Evolutionary conservation across 2,797 vertebrate genomes (phyloP).

Genomic region (Sarcoramphus papa): DNA sequence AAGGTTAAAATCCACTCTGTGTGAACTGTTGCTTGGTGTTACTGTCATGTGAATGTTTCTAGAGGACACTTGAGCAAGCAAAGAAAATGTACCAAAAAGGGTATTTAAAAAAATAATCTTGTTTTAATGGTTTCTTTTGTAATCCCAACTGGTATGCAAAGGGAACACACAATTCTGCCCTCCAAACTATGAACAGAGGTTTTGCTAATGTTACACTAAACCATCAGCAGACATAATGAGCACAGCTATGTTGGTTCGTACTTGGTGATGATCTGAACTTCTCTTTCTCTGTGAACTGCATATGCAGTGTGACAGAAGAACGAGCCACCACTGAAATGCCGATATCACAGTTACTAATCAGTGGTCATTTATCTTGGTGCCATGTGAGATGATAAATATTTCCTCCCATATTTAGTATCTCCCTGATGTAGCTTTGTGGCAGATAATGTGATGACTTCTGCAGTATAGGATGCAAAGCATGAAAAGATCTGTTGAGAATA

Average conservation of each 20-base stretch:
- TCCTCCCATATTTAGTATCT: background rate
- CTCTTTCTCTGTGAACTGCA: background rate
- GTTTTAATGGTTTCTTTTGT: conserved; percentile 19
- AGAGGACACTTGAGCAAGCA: background rate
- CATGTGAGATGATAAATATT: background rate
- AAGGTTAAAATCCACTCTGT: conserved; percentile 10
- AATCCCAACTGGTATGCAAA: background rate
- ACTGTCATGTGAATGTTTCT: background rate
- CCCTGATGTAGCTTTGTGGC: background rate
- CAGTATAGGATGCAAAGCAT: background rate
- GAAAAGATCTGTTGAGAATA: background rate
- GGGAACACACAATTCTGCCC: background rate
- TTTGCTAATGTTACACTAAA: background rate
- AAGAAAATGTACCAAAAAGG: background rate
- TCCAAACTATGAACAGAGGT: background rate
- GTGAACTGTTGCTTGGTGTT: conserved; percentile 13
- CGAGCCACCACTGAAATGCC: background rate
- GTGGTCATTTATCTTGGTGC: background rate
- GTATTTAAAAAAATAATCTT: background rate
- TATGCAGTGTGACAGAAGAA: background rate
- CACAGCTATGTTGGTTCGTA: background rate
- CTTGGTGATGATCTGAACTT: background rate
- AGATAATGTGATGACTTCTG: background rate
- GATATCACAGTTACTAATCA: background rate
- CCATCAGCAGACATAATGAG: background rate